Base-by-base conservation (phyloP, 2,888 invertebrate genomes). In the Agrenia bidenticulata region DNA sequence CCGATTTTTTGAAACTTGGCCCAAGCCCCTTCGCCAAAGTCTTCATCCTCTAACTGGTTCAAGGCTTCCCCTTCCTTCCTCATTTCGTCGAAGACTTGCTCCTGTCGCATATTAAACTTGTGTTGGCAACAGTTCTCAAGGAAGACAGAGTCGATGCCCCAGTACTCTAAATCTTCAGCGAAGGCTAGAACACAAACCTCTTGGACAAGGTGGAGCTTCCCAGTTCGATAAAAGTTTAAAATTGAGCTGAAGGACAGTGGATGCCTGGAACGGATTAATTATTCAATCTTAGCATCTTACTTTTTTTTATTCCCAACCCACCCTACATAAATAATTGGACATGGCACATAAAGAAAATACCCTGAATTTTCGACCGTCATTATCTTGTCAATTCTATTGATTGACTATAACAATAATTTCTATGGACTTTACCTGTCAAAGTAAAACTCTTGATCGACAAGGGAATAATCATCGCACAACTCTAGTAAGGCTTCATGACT, bases 391-490 rank as follows among this genome's bases (percentile, higher is more conserved):
- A n/a, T n/a, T n/a, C n/a, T n/a, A n/a, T n/a, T n/a, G n/a, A n/a
- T n/a, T n/a, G n/a, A n/a, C n/a, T n/a, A n/a, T n/a, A n/a, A n/a
- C n/a, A n/a, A n/a, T n/a, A n/a, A n/a, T n/a, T n/a, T 94, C 92
- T 77, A 97, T 82, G n/a, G n/a, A n/a, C n/a, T n/a, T n/a, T 96
- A 96, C 77, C 97, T 88, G 83, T 97, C 97, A 83, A 97, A 97
- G 84, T 96, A 97, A 82, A 94, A 97, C 84, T 97, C 96, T 86
- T 95, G 96, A 84, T 94, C 94, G 79, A 92, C 89, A 77, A 96
- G 85, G 62, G 93, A 94, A 82, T 96, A 97, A 82, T 97, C 97
- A 83, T 97, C 97, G 84, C 97, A 97, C 74, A 97, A 85, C 82
- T 95, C 94, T 78, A 89, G 88, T 81, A 95, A 91, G 78, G 93